Conservation (phyloP, 2,888 invertebrate species). For the Mellilla xanthometata region DNA sequence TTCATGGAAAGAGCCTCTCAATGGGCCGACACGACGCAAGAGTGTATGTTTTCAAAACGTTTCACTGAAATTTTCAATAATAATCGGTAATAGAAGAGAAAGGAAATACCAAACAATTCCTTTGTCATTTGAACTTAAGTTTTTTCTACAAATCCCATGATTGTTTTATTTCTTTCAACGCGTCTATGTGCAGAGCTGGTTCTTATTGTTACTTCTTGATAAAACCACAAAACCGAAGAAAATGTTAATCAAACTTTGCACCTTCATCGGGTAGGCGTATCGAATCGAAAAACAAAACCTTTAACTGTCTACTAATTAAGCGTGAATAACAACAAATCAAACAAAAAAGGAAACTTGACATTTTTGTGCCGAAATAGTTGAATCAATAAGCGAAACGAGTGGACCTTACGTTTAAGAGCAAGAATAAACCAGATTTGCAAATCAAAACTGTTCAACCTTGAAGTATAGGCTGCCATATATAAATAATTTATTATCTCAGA, state of each 20-base stretch:
- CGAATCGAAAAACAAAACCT: conserved; percentile 23
- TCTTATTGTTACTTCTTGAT: conserved; percentile 2
- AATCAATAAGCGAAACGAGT: conserved; percentile 26
- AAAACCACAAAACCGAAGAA: conserved; percentile 7
- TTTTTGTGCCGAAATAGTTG: conserved; percentile 16
- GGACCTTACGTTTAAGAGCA: conserved; percentile 16
- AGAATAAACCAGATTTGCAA: conserved; percentile 20
- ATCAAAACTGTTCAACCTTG: conserved; percentile 21
- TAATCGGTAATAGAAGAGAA: conserved; percentile 11
- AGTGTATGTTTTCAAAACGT: conserved; percentile 66
- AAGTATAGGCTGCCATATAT: conserved; percentile 13
- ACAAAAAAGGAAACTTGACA: conserved; percentile 20
- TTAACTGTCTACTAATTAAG: conserved; percentile 26
- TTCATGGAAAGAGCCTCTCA: conserved; percentile 68
- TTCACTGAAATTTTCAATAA: conserved; percentile 41
- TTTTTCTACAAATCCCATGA: conserved; percentile 8
- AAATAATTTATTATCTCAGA: conserved; percentile 14
- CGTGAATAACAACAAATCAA: conserved; percentile 25
- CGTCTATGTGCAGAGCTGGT: background rate
- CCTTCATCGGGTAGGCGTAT: conserved; percentile 14
- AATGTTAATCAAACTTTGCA: conserved; percentile 12
- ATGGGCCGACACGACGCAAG: conserved; percentile 52
- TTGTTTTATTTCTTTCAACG: background rate
- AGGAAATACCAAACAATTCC: conserved; percentile 20
- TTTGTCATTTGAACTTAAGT: conserved; percentile 19